phyloP scores from a whole-genome alignment of 1,140 invertebrate genomes.

The Araneus ventricosus region DNA sequence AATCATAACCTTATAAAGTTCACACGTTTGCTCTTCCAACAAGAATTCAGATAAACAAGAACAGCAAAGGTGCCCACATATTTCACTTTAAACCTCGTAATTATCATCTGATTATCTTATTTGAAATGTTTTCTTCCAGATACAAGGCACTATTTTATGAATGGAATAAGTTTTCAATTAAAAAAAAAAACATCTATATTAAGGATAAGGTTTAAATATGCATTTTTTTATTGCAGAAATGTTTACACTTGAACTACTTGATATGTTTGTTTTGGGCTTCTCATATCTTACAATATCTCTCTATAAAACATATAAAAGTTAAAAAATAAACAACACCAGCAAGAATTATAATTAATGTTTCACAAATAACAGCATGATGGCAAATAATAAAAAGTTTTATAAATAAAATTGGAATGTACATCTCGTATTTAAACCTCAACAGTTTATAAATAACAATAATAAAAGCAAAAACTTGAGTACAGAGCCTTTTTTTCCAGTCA shows the following conservation, averaged over 20 bases:
- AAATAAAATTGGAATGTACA: slow-evolving; percentile 37
- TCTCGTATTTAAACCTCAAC: neutral
- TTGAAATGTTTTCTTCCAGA: too few relatives aligned
- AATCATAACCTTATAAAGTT: too few relatives aligned
- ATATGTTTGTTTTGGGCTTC: slow-evolving; percentile 33
- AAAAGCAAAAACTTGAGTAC: neutral
- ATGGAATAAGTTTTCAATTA: neutral
- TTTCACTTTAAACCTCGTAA: too few relatives aligned
- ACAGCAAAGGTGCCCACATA: too few relatives aligned
- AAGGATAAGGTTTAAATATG: neutral
- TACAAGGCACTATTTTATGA: too few relatives aligned
- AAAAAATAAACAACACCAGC: neutral
- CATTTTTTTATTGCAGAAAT: slow-evolving; percentile 18
- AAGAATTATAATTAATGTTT: neutral
- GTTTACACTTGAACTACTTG: neutral
- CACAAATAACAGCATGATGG: neutral
- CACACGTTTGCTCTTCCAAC: too few relatives aligned
- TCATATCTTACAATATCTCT: neutral
- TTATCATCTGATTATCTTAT: too few relatives aligned
- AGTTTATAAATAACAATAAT: slow-evolving; percentile 21
- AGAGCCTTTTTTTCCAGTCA: neutral
- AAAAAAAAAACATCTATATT: neutral
- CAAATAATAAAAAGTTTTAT: neutral
- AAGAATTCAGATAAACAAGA: too few relatives aligned
- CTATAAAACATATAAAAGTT: slow-evolving; percentile 5